phyloP scores from a whole-genome alignment of 2,797 vertebrate species.

The Triplophysa bombifrons region DNA sequence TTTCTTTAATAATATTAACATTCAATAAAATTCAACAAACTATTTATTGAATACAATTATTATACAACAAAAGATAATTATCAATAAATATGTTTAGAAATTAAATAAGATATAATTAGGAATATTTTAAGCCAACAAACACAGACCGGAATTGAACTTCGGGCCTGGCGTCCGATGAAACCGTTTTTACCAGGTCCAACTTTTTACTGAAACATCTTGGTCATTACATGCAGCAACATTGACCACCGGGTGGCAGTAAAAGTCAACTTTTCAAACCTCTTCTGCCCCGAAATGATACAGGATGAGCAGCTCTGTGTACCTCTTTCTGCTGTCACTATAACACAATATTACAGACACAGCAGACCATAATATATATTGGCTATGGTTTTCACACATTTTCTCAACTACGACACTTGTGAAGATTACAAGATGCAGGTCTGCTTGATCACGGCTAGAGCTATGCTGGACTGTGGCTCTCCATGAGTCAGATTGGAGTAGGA shows the following conservation, averaged over 20 bases:
- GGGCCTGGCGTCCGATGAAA: too few relatives aligned
- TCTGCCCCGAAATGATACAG: neutral
- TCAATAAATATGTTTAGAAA: too few relatives aligned
- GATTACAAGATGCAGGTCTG: neutral
- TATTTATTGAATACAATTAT: too few relatives aligned
- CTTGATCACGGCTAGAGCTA: neutral
- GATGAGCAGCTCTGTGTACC: neutral
- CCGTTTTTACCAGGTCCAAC: too few relatives aligned
- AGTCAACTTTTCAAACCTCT: neutral
- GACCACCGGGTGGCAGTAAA: conserved; percentile 45
- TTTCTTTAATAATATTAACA: too few relatives aligned
- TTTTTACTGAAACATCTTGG: neutral
- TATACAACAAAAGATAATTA: too few relatives aligned
- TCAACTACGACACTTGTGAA: neutral
- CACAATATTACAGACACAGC: neutral
- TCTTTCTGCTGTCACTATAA: neutral
- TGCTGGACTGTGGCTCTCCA: neutral
- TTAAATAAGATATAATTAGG: too few relatives aligned
- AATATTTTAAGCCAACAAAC: too few relatives aligned
- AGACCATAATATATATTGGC: neutral
- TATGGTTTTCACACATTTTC: neutral
- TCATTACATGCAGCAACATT: neutral
- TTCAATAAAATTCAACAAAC: too few relatives aligned
- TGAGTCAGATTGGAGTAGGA: neutral
- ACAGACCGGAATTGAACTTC: too few relatives aligned